Conservation (phyloP, 2,113 vertebrate species). For the Sorex araneus region DNA sequence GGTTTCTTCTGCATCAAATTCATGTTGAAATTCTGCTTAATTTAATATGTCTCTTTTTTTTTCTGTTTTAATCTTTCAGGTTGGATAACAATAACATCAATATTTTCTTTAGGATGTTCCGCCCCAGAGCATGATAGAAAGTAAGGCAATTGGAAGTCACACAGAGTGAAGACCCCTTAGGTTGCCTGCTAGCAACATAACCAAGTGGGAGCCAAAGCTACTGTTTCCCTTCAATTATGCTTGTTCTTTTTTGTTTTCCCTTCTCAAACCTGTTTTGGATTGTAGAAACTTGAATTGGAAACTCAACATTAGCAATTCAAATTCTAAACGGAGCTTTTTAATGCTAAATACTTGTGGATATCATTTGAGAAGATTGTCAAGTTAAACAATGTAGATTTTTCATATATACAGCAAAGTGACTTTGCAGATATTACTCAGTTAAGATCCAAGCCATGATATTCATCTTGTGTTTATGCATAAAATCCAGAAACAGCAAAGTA, state of each 20-base stretch:
- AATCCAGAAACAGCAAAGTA: conserved; percentile 83
- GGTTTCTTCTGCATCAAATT: conserved; percentile 53
- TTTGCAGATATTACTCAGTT: conserved; percentile 84
- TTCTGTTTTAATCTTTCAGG: conserved; percentile 38
- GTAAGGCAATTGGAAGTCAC: conserved; percentile 68
- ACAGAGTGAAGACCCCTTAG: conserved; percentile 44
- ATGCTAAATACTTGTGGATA: conserved; percentile 86
- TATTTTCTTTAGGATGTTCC: conserved; percentile 59
- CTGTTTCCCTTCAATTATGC: conserved; percentile 80
- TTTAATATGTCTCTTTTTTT: background rate
- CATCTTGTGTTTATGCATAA: conserved; percentile 82
- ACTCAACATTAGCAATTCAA: conserved; percentile 88
- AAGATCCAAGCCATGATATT: conserved; percentile 85
- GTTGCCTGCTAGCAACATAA: conserved; percentile 62
- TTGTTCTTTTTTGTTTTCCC: conserved; percentile 84
- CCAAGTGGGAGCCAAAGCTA: conserved; percentile 31
- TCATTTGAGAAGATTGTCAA: conserved; percentile 84
- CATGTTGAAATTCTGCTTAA: conserved; percentile 42
- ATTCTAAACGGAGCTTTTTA: conserved; percentile 86
- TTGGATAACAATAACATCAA: conserved; percentile 68
- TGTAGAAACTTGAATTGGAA: conserved; percentile 85
- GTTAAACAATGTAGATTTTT: conserved; percentile 84
- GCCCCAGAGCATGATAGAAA: background rate
- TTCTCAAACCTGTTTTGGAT: conserved; percentile 84
- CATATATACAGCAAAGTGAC: conserved; percentile 67